Evolutionary conservation across 2,113 vertebrate genomes (phyloP), one percentile per base, ranked within the genome.

Genomic region (Varanus salvator): DNA sequence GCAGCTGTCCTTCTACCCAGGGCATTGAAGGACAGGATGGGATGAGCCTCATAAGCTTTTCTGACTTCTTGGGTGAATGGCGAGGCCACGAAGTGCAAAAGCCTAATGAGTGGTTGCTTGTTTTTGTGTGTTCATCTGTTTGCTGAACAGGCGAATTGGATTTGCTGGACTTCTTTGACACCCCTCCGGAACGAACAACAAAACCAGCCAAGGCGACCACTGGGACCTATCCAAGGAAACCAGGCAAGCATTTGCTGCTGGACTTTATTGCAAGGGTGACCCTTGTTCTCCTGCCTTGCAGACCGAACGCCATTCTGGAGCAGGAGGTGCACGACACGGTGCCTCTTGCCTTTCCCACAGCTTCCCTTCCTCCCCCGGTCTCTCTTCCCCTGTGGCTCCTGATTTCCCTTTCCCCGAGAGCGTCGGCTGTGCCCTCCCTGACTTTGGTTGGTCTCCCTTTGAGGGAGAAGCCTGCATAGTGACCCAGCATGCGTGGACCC

Each of bases 111-210:
- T 31, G 6, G 34, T 23, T 8, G 17, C 15, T 60, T 87, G 17
- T 75, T 44, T 3, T 0, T 2, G 31, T 6, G 38, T 25, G 14
- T 87, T 2, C 11, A 34, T 44, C 88, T 48, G 69, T 68, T 72
- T 48, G 57, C 8, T 21, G 76, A 31, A 77, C 91, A 86, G 48
- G 76, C 74, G 94, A n/a, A 12, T 91, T 92, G 0, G 93, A 95
- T 75, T 68, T 95, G 84, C 25, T 72, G 4, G 95, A 96, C 89
- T 94, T 29, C 89, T 95, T 96, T 90, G 94, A 93, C 69, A 14
- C 60, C 0, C 57, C 92, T 12, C 64, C 5, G n/a, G 92, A 95
- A 84, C 91, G 90, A 0, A 96, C 95, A 31, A 95, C 92, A 86
- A 93, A 93, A 68, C 84, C 96, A 75, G 91, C 95, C 31, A 95